These are phyloP conservation scores for Campaea margaritaria DNA, from an alignment of 2,888 invertebrate genomes.

Conservation along the genomic window DNA sequence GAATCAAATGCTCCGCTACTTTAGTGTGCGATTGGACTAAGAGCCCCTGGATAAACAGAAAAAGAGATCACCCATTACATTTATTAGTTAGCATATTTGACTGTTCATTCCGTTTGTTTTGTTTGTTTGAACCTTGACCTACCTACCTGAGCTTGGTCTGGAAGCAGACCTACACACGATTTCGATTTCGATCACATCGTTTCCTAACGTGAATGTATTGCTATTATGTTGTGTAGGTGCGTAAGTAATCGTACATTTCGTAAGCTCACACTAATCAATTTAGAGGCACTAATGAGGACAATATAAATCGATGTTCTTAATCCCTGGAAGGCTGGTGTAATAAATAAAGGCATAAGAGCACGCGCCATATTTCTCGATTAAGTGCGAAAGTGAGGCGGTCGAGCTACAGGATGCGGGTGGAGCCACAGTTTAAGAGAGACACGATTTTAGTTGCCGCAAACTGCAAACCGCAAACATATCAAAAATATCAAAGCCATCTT, in stretches of 20 bases:
- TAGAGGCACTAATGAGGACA: slow-evolving; percentile 78
- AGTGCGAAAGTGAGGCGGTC: slow-evolving; percentile 80
- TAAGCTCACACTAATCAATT: slow-evolving; percentile 75
- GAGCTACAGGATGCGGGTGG: slow-evolving; percentile 50
- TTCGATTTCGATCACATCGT: too few species aligned
- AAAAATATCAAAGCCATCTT: not conserved
- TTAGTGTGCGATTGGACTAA: too few species aligned
- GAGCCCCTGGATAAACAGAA: too few species aligned
- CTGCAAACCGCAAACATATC: not conserved
- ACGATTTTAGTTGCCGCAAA: slow-evolving; percentile 35
- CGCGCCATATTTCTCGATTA: slow-evolving; percentile 84
- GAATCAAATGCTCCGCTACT: too few species aligned
- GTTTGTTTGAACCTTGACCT: too few species aligned
- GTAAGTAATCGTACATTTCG: slow-evolving; percentile 42
- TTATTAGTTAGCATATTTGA: too few species aligned
- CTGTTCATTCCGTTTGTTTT: too few species aligned
- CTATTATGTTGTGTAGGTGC: not conserved
- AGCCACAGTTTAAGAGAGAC: slow-evolving; percentile 40
- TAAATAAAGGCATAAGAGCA: slow-evolving; percentile 83
- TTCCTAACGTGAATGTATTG: not conserved
- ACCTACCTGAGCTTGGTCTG: too few species aligned
- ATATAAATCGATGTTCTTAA: slow-evolving; percentile 80
- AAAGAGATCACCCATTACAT: too few species aligned
- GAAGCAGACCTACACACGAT: too few species aligned
- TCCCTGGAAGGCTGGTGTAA: slow-evolving; percentile 71